These are phyloP conservation scores for Nephrotoma guestfalica DNA, from an alignment of 2,888 invertebrate species.

Conservation along the genomic window DNA sequence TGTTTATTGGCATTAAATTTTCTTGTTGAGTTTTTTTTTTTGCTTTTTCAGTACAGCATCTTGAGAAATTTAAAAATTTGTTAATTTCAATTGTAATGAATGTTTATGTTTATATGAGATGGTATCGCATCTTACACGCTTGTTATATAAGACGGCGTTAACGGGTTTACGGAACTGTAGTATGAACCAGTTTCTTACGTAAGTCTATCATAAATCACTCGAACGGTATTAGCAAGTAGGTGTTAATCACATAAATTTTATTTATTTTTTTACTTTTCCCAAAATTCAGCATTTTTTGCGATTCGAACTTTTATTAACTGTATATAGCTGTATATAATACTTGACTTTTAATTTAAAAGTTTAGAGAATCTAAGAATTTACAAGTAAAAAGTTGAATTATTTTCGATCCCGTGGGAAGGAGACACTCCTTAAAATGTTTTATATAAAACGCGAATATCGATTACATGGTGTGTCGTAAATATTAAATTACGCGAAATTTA, in stretches of 20 bases:
- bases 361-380: not conserved
- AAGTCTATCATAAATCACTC: not conserved
- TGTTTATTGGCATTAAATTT: not conserved
- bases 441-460: not conserved
- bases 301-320: not conserved
- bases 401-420: not conserved
- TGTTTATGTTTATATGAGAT: not conserved
- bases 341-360: not conserved
- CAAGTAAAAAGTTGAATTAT: not conserved
- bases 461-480: not conserved
- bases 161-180: not conserved
- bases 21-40: not conserved
- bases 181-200: not conserved
- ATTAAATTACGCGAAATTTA: too few species aligned
- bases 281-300: not conserved
- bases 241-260: not conserved
- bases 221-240: not conserved
- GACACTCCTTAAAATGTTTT: not conserved
- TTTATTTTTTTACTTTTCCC: not conserved
- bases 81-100: not conserved
- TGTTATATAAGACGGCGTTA: not conserved
- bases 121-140: not conserved
- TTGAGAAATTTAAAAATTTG: not conserved
- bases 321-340: not conserved
- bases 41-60: not conserved